Evolutionary conservation across 2,797 vertebrate species (phyloP).

Genomic region (Vireo griseus): DNA sequence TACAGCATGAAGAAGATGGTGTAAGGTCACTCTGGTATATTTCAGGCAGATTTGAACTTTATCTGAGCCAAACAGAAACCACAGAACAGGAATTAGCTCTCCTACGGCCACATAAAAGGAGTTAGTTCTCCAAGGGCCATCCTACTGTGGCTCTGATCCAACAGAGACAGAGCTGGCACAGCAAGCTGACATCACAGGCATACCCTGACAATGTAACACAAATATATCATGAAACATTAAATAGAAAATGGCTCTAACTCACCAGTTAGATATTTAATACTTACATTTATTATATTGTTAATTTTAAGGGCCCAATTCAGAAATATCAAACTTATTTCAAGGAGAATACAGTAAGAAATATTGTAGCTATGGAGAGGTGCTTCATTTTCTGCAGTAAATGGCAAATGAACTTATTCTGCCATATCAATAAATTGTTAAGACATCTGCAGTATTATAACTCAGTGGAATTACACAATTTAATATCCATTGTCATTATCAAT

Average conservation of each 20-base stretch:
- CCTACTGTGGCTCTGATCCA: background rate
- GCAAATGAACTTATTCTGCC: background rate
- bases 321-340: background rate
- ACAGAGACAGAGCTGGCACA: background rate
- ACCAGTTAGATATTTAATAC: background rate
- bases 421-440: background rate
- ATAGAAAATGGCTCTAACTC: background rate
- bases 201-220: background rate
- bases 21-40: background rate
- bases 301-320: background rate
- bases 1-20: background rate
- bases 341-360: background rate
- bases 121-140: background rate
- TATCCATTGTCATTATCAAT: background rate
- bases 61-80: background rate
- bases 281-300: constrained; percentile 6
- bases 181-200: background rate
- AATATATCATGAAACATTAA: constrained; percentile 1
- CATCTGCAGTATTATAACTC: background rate
- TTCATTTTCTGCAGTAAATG: background rate
- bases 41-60: constrained; percentile 1
- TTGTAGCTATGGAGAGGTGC: background rate
- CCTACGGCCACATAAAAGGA: background rate
- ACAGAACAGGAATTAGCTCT: background rate
- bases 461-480: background rate